Conservation (phyloP, 2,888 invertebrate genomes). For the Sphaeridia pumilis region DNA sequence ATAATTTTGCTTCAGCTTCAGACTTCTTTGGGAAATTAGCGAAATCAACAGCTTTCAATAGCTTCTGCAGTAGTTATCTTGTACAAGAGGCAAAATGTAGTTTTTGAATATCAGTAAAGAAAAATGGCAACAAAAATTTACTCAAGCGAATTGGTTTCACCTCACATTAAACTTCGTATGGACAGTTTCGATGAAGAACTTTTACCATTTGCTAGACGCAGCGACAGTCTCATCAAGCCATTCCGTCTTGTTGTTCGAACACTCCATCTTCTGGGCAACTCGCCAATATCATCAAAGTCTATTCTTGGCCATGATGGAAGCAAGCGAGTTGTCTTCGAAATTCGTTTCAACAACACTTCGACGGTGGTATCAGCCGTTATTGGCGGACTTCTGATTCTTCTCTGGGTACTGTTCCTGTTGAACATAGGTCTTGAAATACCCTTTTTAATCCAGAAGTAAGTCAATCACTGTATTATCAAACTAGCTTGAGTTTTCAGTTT, state of each 20-base stretch:
- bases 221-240: not conserved
- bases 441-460: conserved; percentile 1
- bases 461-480: too few relatives aligned
- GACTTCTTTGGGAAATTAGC: not conserved
- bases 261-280: conserved; percentile 1
- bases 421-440: conserved; percentile 6
- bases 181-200: too few relatives aligned
- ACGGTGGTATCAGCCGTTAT: not conserved
- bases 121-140: too few relatives aligned
- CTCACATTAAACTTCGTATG: too few relatives aligned
- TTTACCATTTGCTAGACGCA: too few relatives aligned
- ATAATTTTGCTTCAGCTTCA: not conserved
- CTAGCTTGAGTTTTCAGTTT: not conserved
- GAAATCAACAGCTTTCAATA: too few relatives aligned
- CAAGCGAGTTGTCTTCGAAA: not conserved
- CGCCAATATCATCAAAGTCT: not conserved
- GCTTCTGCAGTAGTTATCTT: too few relatives aligned
- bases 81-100: too few relatives aligned
- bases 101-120: too few relatives aligned
- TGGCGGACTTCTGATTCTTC: not conserved
- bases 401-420: conserved; percentile 5
- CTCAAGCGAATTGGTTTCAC: too few relatives aligned
- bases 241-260: not conserved
- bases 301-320: not conserved
- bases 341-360: not conserved